Evolutionary conservation across 2,113 vertebrate species (phyloP).

Genomic region (Ia io): DNA sequence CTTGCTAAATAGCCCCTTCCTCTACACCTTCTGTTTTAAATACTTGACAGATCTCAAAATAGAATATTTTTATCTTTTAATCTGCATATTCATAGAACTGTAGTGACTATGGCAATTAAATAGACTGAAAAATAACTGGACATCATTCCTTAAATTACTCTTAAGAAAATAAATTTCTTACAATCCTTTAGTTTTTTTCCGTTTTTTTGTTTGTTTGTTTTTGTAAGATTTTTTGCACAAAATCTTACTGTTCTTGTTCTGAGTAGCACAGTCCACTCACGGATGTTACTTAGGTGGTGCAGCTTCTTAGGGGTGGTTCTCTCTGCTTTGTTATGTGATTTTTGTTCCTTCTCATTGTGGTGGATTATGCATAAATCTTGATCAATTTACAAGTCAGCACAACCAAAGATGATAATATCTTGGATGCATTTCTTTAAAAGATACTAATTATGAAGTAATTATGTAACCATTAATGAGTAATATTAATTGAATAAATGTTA

Average conservation of each 20-base stretch:
- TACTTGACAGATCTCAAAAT: neutral
- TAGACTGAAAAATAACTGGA: neutral
- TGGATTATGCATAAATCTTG: neutral
- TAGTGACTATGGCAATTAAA: neutral
- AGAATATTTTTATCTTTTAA: neutral
- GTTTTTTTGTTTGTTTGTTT: too few relatives aligned
- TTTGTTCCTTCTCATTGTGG: neutral
- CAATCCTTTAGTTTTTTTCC: neutral
- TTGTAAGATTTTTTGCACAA: neutral
- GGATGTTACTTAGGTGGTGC: rapidly evolving
- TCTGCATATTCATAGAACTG: neutral
- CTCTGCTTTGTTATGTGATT: neutral
- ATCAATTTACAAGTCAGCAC: neutral
- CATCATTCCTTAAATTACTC: neutral
- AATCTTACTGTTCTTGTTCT: neutral
- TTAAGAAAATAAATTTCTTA: neutral
- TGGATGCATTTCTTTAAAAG: neutral
- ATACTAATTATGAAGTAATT: neutral
- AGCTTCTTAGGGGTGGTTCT: neutral
- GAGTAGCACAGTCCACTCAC: neutral
- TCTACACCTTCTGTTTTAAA: neutral
- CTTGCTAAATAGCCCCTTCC: neutral
- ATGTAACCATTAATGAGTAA: neutral
- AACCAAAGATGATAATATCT: neutral
- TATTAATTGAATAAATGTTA: neutral